Evolutionary conservation across 2,888 invertebrate species (phyloP).

Genomic region (Lasioglossum oenotherae): DNA sequence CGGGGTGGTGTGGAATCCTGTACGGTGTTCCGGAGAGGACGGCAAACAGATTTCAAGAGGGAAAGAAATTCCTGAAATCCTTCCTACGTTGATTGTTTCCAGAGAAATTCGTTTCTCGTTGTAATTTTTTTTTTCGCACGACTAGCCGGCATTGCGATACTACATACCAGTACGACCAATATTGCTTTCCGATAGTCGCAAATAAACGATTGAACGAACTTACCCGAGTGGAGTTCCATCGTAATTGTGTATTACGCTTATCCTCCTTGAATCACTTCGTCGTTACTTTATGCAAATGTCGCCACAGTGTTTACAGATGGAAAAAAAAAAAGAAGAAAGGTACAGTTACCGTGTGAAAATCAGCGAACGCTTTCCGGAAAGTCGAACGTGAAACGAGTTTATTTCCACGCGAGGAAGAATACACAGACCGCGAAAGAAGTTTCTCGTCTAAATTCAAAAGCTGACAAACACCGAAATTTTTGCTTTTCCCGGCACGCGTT

Average conservation of each 20-base stretch:
- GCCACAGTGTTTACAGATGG: too few species aligned
- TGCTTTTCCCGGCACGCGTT: background rate
- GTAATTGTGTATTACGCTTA: too few species aligned
- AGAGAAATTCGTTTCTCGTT: background rate
- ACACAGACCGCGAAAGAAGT: background rate
- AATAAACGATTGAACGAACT: too few species aligned
- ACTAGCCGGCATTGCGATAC: background rate
- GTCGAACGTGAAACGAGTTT: background rate
- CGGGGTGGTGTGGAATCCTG: background rate
- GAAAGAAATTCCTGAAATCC: constrained; percentile 15
- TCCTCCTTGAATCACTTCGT: too few species aligned
- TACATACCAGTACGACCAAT: accelerated
- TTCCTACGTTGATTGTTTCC: background rate
- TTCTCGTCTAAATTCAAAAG: background rate
- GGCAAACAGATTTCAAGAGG: constrained; percentile 3
- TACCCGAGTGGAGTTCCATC: too few species aligned
- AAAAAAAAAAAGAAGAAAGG: too few species aligned
- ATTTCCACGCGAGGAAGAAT: constrained; percentile 1
- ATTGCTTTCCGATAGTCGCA: background rate
- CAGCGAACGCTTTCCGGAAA: background rate
- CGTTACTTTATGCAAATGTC: too few species aligned
- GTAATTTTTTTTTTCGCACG: background rate
- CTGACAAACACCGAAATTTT: background rate
- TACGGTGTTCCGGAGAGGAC: constrained; percentile 10
- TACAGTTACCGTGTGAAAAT: background rate